Conservation (phyloP, 2,113 vertebrate species). For the Prionailurus viverrinus region DNA sequence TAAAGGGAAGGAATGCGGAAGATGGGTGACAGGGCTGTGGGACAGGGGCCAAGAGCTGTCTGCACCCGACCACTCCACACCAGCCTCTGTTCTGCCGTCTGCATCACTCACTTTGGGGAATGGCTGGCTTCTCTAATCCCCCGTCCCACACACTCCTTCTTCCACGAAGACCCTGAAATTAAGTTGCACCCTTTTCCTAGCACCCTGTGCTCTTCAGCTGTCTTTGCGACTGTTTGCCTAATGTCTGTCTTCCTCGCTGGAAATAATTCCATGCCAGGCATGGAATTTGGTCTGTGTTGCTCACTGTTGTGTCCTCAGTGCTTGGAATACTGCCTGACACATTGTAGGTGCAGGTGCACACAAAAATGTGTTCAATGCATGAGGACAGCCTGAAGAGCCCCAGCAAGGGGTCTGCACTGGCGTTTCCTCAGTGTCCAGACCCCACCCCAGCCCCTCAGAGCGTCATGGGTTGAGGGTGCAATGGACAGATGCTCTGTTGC, state of each 20-base stretch:
- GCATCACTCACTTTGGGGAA: not conserved
- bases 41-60: not conserved
- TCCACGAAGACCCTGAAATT: not conserved
- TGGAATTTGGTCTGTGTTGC: not conserved
- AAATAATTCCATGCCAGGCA: not conserved
- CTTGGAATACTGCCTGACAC: not conserved
- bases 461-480: not conserved
- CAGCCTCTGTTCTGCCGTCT: not conserved
- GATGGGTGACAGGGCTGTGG: not conserved
- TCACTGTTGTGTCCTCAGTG: not conserved
- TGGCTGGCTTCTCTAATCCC: not conserved
- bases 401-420: fast-evolving
- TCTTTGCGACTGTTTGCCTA: not conserved
- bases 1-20: not conserved
- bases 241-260: not conserved
- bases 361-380: not conserved
- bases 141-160: not conserved
- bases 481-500: not conserved
- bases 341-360: too few species aligned
- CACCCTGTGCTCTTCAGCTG: not conserved
- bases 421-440: not conserved
- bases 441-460: not conserved
- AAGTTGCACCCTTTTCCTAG: not conserved
- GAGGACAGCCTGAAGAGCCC: not conserved
- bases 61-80: too few species aligned